Conservation (phyloP, 2,113 vertebrate genomes). For the Echinops telfairi region DNA sequence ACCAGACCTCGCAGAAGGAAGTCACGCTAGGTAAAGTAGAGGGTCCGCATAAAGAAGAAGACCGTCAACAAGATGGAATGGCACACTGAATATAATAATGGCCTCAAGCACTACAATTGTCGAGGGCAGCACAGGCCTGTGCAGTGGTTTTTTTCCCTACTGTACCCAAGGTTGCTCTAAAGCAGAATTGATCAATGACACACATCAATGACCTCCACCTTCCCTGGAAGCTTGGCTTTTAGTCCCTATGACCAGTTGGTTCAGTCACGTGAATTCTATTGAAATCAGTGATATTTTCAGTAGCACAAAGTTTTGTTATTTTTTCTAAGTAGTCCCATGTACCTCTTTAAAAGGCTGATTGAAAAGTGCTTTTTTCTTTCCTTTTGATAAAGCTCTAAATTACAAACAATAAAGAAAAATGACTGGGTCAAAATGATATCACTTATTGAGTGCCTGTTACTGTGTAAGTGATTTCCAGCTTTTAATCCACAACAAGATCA, state of each 20-base stretch:
- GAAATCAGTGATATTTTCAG: background rate
- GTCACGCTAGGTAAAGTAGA: too few relatives aligned
- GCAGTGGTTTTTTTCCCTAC: too few relatives aligned
- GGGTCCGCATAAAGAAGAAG: too few relatives aligned
- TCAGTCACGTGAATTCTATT: conserved; percentile 11
- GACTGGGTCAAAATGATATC: background rate
- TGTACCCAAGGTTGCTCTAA: too few relatives aligned
- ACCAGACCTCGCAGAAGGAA: too few relatives aligned
- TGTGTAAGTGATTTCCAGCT: background rate
- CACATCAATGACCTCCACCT: too few relatives aligned
- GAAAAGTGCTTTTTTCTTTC: background rate
- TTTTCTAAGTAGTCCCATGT: background rate
- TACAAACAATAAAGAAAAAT: conserved; percentile 18
- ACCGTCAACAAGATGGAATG: too few relatives aligned
- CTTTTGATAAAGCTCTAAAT: conserved; percentile 47
- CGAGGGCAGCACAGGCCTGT: too few relatives aligned
- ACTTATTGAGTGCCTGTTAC: background rate
- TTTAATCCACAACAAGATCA: background rate
- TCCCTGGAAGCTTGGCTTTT: background rate
- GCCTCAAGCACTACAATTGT: too few relatives aligned
- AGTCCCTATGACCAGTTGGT: background rate
- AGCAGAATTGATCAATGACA: too few relatives aligned
- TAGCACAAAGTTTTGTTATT: background rate
- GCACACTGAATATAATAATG: too few relatives aligned
- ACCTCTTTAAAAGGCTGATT: background rate